Evolutionary conservation across 2,888 invertebrate species (phyloP).

Genomic region (Esperia sulphurella): DNA sequence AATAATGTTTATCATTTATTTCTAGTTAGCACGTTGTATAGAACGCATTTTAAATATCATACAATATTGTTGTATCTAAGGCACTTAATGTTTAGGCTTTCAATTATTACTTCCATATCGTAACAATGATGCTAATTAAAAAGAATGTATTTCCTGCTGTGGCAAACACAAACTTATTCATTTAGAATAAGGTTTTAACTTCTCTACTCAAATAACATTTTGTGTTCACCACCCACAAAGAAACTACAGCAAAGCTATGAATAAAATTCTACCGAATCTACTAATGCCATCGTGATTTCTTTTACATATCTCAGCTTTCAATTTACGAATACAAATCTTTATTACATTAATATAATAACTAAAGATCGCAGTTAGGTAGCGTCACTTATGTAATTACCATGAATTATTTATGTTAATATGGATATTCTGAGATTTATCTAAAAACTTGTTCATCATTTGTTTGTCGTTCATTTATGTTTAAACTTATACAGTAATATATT

Average conservation of each 20-base stretch:
- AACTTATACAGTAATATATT: too few species aligned
- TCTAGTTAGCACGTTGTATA: conserved; percentile 79
- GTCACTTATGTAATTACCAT: too few species aligned
- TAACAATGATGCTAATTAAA: conserved; percentile 73
- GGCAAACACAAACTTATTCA: conserved; percentile 37
- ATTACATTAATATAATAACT: too few species aligned
- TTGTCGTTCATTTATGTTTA: too few species aligned
- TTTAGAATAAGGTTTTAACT: not conserved
- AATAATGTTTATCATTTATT: conserved; percentile 71
- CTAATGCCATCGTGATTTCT: conserved; percentile 49
- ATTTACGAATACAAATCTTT: conserved; percentile 32
- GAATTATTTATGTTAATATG: too few species aligned
- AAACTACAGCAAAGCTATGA: conserved; percentile 62
- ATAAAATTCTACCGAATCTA: conserved; percentile 57
- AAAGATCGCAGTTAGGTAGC: too few species aligned
- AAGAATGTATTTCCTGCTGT: conserved; percentile 32
- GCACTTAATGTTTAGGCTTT: conserved; percentile 81
- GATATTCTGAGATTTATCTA: too few species aligned
- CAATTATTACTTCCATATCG: conserved; percentile 73
- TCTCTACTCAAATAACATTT: conserved; percentile 14
- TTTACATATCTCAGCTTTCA: conserved; percentile 39
- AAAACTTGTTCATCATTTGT: too few species aligned
- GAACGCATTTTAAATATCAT: conserved; percentile 78
- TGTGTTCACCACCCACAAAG: conserved; percentile 40
- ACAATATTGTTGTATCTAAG: conserved; percentile 81